Conservation (phyloP, 2,888 invertebrate species). For the Adelphocoris suturalis region DNA sequence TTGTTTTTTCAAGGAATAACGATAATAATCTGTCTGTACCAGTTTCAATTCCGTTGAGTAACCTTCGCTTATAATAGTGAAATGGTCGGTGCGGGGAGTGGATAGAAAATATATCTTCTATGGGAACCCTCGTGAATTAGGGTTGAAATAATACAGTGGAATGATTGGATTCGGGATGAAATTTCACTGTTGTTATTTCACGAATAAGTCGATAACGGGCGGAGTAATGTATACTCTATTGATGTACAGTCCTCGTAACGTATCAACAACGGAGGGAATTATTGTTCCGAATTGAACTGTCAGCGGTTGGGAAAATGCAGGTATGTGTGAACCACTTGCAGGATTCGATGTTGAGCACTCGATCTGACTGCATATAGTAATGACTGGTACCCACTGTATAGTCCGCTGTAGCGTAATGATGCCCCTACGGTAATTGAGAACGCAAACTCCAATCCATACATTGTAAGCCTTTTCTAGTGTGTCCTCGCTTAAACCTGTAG, state of each 20-base stretch:
- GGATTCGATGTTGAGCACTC: not conserved
- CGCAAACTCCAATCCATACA: no score
- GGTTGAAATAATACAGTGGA: slow-evolving; percentile 36
- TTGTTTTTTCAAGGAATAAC: not conserved
- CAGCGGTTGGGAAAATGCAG: slow-evolving; percentile 15
- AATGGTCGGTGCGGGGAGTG: not conserved
- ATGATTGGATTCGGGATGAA: slow-evolving; percentile 36
- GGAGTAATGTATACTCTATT: not conserved
- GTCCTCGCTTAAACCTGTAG: no score
- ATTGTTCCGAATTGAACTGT: slow-evolving; percentile 22
- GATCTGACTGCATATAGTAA: not conserved
- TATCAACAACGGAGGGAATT: slow-evolving; percentile 30
- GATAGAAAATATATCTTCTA: not conserved
- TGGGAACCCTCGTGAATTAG: not conserved
- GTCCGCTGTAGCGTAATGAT: not conserved
- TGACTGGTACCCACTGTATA: not conserved
- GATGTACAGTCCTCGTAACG: slow-evolving; percentile 1
- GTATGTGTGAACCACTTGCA: slow-evolving; percentile 1
- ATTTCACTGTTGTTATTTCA: slow-evolving; percentile 25
- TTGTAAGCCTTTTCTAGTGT: no score
- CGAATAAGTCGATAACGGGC: slow-evolving; percentile 25
- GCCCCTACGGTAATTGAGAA: not conserved
- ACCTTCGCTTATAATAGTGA: not conserved
- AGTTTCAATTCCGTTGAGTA: not conserved
- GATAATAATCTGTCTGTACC: not conserved